Base-by-base conservation (phyloP, 2,113 vertebrate species). In the Engraulis encrasicolus region DNA sequence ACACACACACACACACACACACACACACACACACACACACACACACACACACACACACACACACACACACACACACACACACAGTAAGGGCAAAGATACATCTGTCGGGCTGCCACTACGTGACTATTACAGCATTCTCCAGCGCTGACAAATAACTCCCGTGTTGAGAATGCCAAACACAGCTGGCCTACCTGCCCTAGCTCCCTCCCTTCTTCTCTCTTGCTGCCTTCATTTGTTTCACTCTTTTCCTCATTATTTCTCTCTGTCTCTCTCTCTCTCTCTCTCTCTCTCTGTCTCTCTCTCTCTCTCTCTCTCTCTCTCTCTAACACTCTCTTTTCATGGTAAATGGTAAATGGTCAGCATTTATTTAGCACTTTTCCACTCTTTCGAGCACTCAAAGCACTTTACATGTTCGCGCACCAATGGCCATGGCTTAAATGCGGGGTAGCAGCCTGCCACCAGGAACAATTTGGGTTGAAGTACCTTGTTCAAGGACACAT, bases 61-160 rank as follows among this genome's bases (percentile, higher is more conserved):
- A 52, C 78, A 34, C 52, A 84, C 79, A 37, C 54, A 58, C 80
- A 23, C 45, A 89, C 79, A 54, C 81, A 88, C 84, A 66, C 71
- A 17, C 50, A n/a, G 31, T 34, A 85, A 81, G 36, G 66, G 54
- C 71, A 84, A 83, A 80, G 81, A 79, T 50, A 79, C 81, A 54
- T 85, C 83, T 87, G 82, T 61, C 89, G 87, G 83, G 23, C 87
- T 90, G 86, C 91, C 90, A 91, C 93, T 91, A 92, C 84, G 48
- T 78, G 89, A 89, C 91, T 92, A 91, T 93, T 92, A 92, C 87
- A 87, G 84, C 88, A 90, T 92, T 92, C 88, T 89, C 85, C 86
- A 52, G 85, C 89, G 89, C 90, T 93, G 90, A 91, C 89, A 91
- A 90, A 92, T 90, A 84, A 83, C 83, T 85, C 81, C 83, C 78